Conservation (phyloP, 2,888 invertebrate species). For the Epinotia brunnichana region DNA sequence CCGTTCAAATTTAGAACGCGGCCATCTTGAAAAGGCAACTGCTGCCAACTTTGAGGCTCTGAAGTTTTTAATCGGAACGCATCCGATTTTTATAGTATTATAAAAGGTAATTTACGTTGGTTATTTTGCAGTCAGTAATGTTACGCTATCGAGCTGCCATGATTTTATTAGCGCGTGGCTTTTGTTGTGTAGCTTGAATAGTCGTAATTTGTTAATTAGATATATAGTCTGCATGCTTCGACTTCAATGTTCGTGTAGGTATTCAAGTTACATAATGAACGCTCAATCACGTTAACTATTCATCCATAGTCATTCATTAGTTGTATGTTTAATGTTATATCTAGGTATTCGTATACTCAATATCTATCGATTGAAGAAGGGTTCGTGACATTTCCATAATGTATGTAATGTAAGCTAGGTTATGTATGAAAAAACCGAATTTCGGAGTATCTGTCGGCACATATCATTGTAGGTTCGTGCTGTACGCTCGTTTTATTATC, state of each 20-base stretch:
- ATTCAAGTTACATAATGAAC: conserved; percentile 70
- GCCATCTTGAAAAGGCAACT: conserved; percentile 3
- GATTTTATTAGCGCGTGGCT: conserved; percentile 62
- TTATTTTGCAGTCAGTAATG: conserved; percentile 53
- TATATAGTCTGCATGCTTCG: conserved; percentile 37
- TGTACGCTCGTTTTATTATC: conserved; percentile 66
- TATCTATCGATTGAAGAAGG: conserved; percentile 70
- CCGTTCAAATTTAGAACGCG: conserved; percentile 9
- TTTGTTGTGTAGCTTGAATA: conserved; percentile 72
- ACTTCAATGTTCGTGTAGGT: conserved; percentile 43
- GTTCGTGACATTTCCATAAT: conserved; percentile 80
- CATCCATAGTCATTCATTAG: conserved; percentile 65
- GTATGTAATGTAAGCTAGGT: conserved; percentile 63
- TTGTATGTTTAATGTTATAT: conserved; percentile 45
- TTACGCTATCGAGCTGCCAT: conserved; percentile 75
- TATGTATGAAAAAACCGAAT: conserved; percentile 56
- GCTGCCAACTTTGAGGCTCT: conserved; percentile 26
- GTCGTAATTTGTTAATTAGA: conserved; percentile 41
- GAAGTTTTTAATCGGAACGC: conserved; percentile 50
- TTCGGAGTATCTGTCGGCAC: conserved; percentile 59
- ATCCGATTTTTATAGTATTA: conserved; percentile 38
- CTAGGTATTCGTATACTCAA: conserved; percentile 71
- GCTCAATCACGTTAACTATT: conserved; percentile 66
- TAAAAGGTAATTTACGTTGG: conserved; percentile 28
- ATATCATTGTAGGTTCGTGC: conserved; percentile 71